These are phyloP conservation scores for Orthosia gracilis DNA, from an alignment of 2,888 invertebrate species.

Conservation along the genomic window DNA sequence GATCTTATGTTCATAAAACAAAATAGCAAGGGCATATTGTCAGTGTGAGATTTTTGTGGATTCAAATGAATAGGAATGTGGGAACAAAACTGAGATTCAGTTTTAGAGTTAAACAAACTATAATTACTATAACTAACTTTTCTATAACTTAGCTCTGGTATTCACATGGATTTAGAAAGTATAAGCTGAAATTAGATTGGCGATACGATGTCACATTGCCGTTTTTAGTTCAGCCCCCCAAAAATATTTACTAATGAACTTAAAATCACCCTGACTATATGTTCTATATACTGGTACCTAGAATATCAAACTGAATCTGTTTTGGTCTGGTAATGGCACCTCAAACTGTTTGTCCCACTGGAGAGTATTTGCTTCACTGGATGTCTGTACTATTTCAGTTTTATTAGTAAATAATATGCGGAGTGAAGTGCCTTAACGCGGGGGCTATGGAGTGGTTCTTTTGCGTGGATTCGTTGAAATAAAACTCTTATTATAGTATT, in stretches of 20 bases:
- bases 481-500: conserved; percentile 48
- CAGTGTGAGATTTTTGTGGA: conserved; percentile 6
- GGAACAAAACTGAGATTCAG: background rate
- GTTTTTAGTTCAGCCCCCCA: background rate
- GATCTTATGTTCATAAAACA: conserved; percentile 21
- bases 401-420: conserved; percentile 57
- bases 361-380: conserved; percentile 22
- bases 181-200: background rate
- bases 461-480: conserved; percentile 63
- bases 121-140: too few relatives aligned
- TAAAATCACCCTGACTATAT: background rate
- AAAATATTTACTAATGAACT: background rate
- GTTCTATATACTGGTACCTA: conserved; percentile 1
- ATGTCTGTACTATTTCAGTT: conserved; percentile 39
- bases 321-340: conserved; percentile 42
- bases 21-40: background rate
- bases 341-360: conserved; percentile 17
- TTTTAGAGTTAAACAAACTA: background rate
- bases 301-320: conserved; percentile 32
- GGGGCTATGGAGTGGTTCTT: conserved; percentile 64
- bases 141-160: background rate
- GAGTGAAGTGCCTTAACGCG: conserved; percentile 74
- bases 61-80: background rate
- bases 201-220: background rate
- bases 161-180: background rate